Base-by-base conservation (phyloP, 2,797 vertebrate genomes). In the Scolopax rusticola region DNA sequence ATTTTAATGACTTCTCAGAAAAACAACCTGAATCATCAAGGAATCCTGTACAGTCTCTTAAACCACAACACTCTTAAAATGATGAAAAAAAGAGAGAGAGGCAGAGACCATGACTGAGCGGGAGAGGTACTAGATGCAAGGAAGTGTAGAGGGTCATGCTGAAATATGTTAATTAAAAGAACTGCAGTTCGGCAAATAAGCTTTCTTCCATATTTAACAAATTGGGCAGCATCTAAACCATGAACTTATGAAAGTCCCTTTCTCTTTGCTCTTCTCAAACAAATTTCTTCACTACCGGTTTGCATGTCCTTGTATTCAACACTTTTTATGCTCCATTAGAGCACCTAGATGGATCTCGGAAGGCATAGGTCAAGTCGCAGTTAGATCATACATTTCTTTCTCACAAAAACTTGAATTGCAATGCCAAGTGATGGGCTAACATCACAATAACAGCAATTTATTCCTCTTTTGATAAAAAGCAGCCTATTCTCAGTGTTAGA, bases 381-480 rank as follows among this genome's bases (percentile, higher is more conserved):
- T 98, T 98, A 98, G 98, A 98, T 98, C 98, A 98, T 98, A 98
- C 98, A 97, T 98, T 98, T 98, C 98, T 98, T 97, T 95, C 96
- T 97, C 97, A 98, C 98, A 98, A 98, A 98, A 98, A 98, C 98
- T 98, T 98, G 98, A 98, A 98, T 98, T 98, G 98, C 98, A 98
- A 98, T 98, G 98, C 97, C 98, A 98, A 98, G 98, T 97, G 98
- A 98, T 98, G 98, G 98, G 97, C 98, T 98, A 98, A 98, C 98
- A 98, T 98, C 98, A 98, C 98, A 98, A 98, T 98, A 98, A 98
- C 98, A 98, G 98, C 98, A 98, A 98, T 98, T 98, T 98, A 98
- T 98, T 98, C 97, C 97, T 98, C 98, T 98, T 98, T 98, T 98
- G 98, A 98, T 98, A 98, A 98, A 98, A 98, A 98, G 97, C 98